Evolutionary conservation across 2,797 vertebrate species (phyloP), one percentile per base, ranked within the genome.

Genomic region (Steatocranus sp.): DNA sequence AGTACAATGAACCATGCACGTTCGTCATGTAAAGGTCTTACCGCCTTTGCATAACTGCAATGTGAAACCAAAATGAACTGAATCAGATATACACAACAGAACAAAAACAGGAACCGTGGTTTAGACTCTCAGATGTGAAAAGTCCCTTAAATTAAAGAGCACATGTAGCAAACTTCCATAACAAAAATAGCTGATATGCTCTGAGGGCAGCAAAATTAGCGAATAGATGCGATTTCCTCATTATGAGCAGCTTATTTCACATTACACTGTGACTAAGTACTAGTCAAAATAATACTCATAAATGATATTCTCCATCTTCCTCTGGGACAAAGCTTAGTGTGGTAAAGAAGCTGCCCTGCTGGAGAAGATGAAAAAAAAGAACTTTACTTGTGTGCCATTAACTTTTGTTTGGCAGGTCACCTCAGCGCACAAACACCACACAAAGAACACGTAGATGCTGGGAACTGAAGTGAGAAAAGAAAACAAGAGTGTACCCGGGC

Each of bases 401-500:
- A 27, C 23, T 27, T 48, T 73, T 3, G 17, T 12, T 73, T 48
- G 68, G 10, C 68, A 48, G 41, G 25, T 48, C 41, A 48, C 41
- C 41, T 70, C 66, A 48, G 41, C 36, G 18, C 23, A 36, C 8
- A 27, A 53, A 56, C 10, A 4, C 15, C 15, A 41, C 32, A 32
- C 20, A 38, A 54, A 66, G n/a, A 48, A 8, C 61, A 54, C 30
- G 5, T n/a, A 32, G 10, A 4, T 11, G 36, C 8, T 43, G 14
- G 9, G 3, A 41, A 15, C 6, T 4, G 3, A 43, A 15, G 51
- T 8, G 23, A 48, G 10, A 43, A 11, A n/a, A 3, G 41, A 18
- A 4, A 11, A 8, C 12, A 12, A 50, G 10, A 34, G 9, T 1
- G 7, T 93, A 99, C 98, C 97, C 54, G 98, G 96, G 66, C 91